Base-by-base conservation (phyloP, 2,888 invertebrate species). In the Watsonalla cultraria region DNA sequence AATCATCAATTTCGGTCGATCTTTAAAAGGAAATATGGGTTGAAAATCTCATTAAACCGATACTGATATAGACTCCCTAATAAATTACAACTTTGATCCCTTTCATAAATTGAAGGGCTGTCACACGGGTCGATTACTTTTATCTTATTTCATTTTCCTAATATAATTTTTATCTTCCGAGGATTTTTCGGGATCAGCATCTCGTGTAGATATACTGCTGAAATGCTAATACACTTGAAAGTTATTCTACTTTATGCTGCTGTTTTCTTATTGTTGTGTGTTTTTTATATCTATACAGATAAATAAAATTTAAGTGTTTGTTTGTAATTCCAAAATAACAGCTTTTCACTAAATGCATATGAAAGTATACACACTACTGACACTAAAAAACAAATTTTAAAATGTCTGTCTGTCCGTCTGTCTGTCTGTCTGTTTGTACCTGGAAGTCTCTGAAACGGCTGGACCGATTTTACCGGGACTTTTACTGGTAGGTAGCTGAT, bases 31-130 rank as follows among this genome's bases (percentile, higher is more conserved):
- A 62, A 59, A 64, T 52, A 51, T 51, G 58, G 55, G 48, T 49
- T 51, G 54, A 56, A 69, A 69, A 77, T 68, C 65, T 72, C 70
- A 62, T 72, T 74, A 76, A 75, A 69, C 61, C 58, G 54, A 55
- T 53, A 42, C 64, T 64, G 64, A 71, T 71, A 74, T 72, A 72
- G 72, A 71, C 71, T 72, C 68, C 67, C 70, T 75, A 74, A 78
- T 78, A 79, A 80, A 79, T 80, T 76, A 77, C 70, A 75, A 76
- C 78, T 79, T 75, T 78, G 80, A 80, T 80, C 79, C 78, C 69
- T 73, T 68, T 65, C 62, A 67, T 70, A 75, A 78, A 76, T 77
- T 76, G 74, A 71, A 65, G 66, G 60, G 65, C 72, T 76, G 76
- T 77, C 76, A 74, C 64, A 66, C 61, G 60, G 60, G 57, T 51